phyloP scores from a whole-genome alignment of 2,888 invertebrate genomes.

The Nipponacmea schrenckii region DNA sequence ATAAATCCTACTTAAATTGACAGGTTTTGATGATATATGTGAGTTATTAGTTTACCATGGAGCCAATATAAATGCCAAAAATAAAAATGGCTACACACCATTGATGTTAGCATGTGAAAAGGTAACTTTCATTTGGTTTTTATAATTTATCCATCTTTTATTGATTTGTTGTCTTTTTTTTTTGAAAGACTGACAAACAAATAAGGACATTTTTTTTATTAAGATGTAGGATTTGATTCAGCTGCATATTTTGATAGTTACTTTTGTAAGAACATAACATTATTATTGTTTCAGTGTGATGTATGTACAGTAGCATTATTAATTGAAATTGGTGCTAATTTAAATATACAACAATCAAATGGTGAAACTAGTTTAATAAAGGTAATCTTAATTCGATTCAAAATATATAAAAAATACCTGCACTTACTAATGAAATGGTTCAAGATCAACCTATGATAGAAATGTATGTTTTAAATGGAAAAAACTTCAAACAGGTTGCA shows the following conservation, averaged over 20 bases:
- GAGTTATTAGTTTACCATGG: constrained; percentile 57
- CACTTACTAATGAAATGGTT: too few species aligned
- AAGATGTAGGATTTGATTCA: not conserved
- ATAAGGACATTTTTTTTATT: not conserved
- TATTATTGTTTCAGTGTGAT: constrained; percentile 46
- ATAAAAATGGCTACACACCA: constrained; percentile 60
- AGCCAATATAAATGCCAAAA: constrained; percentile 58
- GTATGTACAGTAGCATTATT: constrained; percentile 58
- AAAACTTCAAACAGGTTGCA: too few species aligned
- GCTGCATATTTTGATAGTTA: not conserved
- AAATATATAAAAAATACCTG: too few species aligned
- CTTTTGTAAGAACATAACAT: not conserved
- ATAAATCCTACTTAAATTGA: constrained; percentile 11
- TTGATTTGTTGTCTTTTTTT: too few species aligned
- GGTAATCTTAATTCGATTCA: constrained; percentile 49
- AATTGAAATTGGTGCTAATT: constrained; percentile 60
- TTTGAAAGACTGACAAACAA: too few species aligned
- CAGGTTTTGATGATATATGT: constrained; percentile 60
- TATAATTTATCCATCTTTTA: too few species aligned
- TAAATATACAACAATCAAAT: constrained; percentile 54
- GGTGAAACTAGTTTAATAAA: constrained; percentile 65
- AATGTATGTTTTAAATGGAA: too few species aligned
- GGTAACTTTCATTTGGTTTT: constrained; percentile 42
- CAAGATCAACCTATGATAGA: too few species aligned
- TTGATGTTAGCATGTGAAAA: constrained; percentile 61